Base-by-base conservation (phyloP, 2,113 vertebrate genomes). In the Rhinolophus ferrumequinum region DNA sequence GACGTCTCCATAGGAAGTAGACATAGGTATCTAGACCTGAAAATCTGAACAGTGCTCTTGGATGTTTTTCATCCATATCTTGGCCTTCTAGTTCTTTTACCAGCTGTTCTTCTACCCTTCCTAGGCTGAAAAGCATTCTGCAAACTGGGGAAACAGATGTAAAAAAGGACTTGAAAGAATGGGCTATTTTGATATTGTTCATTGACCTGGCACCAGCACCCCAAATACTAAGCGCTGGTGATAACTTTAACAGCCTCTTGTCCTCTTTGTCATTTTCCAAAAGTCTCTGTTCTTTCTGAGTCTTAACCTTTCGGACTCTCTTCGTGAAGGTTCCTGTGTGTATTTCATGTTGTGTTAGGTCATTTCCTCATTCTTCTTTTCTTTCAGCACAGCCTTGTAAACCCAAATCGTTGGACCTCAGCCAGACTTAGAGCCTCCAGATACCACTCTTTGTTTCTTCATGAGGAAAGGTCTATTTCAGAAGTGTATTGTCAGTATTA, bases 161-260 rank as follows among this genome's bases (percentile, higher is more conserved):
- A 50, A 86, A 93, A 18, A 13, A 89, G 16, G 14, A 35, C 13
- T 9, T 14, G 12, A 67, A 66, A 35, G 15, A 60, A 38, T 13
- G 18, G 64, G 35, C 24, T 50, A 73, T 89, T 58, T 41, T 44
- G 12, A 11, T 19, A 13, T 14, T 35, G 41, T 26, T 44, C 52
- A 3, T n/a, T 28, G 92, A 66, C 58, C 88, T 77, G 18, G 5
- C 8, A 44, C 38, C 28, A 7, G 10, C 79, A 35, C 75, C 79
- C 41, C 21, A 58, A 41, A 28, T 28, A 6, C 24, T 1, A 41
- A 84, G 50, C 35, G 9, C 75, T 35, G 50, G 89, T 0, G 3
- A 35, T 16, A 52, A 69, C 52, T 87, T 88, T 80, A 60, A 96
- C 79, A 96, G 75, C 64, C 52, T 79, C 93, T 60, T 86, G 56